Conservation (phyloP, 2,113 vertebrate species). For the Hemichromis elongatus region DNA sequence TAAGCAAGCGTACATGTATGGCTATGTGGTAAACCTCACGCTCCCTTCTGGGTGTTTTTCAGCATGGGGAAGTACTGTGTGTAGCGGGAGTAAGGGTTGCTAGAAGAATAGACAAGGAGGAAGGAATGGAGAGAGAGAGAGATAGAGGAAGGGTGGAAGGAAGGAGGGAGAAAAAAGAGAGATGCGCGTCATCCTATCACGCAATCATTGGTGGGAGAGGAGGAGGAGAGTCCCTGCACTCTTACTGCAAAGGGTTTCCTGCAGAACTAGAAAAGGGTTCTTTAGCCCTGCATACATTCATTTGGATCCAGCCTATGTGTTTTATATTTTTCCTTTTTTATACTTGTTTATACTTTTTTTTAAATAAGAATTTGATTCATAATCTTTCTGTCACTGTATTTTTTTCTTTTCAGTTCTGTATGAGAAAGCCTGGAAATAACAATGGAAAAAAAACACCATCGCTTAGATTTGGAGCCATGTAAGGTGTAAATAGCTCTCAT, state of each 20-base stretch:
- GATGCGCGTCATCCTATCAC: conserved; percentile 41
- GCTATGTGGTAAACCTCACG: conserved; percentile 16
- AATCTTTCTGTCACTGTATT: background rate
- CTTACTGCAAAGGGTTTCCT: conserved; percentile 14
- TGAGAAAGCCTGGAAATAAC: background rate
- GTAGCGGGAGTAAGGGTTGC: background rate
- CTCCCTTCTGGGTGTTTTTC: conserved; percentile 7
- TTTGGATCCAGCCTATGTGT: background rate
- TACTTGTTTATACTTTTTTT: no score
- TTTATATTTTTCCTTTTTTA: background rate
- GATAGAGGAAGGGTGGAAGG: background rate
- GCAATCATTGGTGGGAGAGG: conserved; percentile 50
- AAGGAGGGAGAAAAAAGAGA: background rate
- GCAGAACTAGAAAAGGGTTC: background rate
- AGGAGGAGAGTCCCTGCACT: conserved; percentile 24
- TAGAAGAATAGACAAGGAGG: conserved; percentile 12
- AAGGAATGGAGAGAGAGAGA: background rate
- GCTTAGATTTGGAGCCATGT: background rate
- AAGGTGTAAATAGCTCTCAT: background rate
- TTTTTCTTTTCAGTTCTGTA: background rate
- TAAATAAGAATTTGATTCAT: background rate
- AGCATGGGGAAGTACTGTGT: background rate
- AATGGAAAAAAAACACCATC: background rate
- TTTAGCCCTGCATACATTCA: background rate
- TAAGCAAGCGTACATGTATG: background rate